Evolutionary conservation across 2,113 vertebrate genomes (phyloP).

Genomic region (Thunnus thynnus): DNA sequence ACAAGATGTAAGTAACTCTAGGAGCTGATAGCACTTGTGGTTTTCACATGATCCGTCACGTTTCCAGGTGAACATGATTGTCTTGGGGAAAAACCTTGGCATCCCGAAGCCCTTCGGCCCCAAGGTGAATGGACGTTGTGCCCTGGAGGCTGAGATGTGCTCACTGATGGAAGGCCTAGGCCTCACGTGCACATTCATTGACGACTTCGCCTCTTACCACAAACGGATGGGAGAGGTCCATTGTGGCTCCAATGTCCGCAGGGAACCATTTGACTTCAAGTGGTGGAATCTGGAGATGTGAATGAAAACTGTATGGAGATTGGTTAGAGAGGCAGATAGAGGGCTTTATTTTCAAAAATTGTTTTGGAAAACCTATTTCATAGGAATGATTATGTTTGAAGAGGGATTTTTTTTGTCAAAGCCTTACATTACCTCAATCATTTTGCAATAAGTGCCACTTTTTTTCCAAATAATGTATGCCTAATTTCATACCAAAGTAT

Average conservation of each 20-base stretch:
- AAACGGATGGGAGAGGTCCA: conserved; percentile 91
- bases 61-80: conserved; percentile 92
- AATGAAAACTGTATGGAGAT: conserved; percentile 15
- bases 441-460: not conserved
- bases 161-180: conserved; percentile 89
- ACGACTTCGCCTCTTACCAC: conserved; percentile 92
- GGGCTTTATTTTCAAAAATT: not conserved
- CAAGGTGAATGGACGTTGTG: conserved; percentile 84
- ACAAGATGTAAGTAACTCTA: not conserved
- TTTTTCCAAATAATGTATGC: not conserved
- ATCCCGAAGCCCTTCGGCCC: conserved; percentile 96
- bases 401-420: not conserved
- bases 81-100: conserved; percentile 89
- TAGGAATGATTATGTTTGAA: too few species aligned
- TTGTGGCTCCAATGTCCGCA: conserved; percentile 91
- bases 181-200: conserved; percentile 90
- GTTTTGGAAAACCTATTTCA: too few species aligned
- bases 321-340: not conserved
- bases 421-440: not conserved
- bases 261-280: conserved; percentile 85
- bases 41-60: not conserved
- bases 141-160: conserved; percentile 86
- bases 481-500: not conserved
- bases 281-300: conserved; percentile 92
- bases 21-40: not conserved